Evolutionary conservation across 2,113 vertebrate genomes (phyloP), one percentile per base, ranked within the genome.

Genomic region (Ophthalmolycus amberensis): DNA sequence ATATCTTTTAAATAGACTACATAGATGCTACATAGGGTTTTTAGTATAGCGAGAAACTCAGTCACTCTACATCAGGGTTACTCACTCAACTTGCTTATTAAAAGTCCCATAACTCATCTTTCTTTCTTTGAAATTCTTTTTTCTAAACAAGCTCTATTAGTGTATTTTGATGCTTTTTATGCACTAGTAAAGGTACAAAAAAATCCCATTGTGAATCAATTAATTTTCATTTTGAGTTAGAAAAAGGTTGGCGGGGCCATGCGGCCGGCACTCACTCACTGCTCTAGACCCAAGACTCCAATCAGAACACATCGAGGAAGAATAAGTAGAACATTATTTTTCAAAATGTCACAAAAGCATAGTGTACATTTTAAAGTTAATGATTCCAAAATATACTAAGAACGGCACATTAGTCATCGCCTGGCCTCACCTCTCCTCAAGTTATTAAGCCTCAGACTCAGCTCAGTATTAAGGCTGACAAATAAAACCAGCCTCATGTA

Each of bases 401-500:
- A 29, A 60, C 6, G 29, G 12, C 14, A 34, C 18, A 32, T 60
- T 18, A 18, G 6, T 60, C 58, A 60, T 60, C 27, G 29, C 14
- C 37, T 22, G 14, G 29, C 34, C 44, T 22, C 40, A 50, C 22
- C 20, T 65, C 2, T 34, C 32, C 15, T 20, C 2, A 5, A 34
- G 18, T 50, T n/a, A n/a, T n/a, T n/a, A n/a, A n/a, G n/a, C n/a
- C n/a, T n/a, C n/a, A n/a, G n/a, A n/a, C n/a, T n/a, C n/a, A n/a
- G n/a, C n/a, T 58, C 20, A 14, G 56, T 27, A 44, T 66, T 58
- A 54, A 29, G 29, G 29, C 29, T 29, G 29, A 67, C 54, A 67
- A 52, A 79, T 52, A 46, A 71, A 77, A 63, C 11, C 37, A 52
- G 52, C 52, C 58, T 52, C 20, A 29, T 20, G 15, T 32, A 54